Percentiles rank a stretch among this genome's conserved stretches.
These are phyloP conservation scores for Sceloporus tristichus DNA, from an alignment of 2,113 vertebrate genomes.

Conservation along the genomic window DNA sequence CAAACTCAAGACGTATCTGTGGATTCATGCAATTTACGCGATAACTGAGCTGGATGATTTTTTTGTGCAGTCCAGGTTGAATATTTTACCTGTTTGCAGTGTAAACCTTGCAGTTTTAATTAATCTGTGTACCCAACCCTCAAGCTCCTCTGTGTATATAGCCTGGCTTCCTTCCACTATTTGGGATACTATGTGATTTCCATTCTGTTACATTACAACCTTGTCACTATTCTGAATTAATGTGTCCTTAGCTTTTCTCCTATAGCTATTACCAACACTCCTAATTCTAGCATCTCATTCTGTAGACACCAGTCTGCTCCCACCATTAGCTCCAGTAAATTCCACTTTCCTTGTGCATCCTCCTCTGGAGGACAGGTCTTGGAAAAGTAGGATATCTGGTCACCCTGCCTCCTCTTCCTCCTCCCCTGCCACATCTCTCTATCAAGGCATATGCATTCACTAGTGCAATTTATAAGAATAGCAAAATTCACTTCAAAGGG, in stretches of 20 bases:
- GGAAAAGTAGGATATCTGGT: too few species aligned
- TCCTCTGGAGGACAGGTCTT: too few species aligned
- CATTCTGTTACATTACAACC: too few species aligned
- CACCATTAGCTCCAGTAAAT: not conserved
- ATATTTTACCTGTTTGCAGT: not conserved
- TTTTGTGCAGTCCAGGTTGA: not conserved
- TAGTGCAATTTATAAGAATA: not conserved
- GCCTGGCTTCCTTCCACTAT: not conserved
- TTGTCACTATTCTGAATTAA: not conserved
- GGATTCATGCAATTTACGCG: not conserved
- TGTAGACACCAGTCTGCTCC: not conserved
- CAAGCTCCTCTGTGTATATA: not conserved
- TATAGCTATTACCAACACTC: not conserved
- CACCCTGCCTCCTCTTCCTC: too few species aligned
- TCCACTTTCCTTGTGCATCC: not conserved
- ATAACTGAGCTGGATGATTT: not conserved
- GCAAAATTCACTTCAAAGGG: not conserved
- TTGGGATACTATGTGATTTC: not conserved
- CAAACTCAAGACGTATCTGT: not conserved
- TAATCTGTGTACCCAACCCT: not conserved
- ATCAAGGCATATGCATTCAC: not conserved
- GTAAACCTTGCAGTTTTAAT: slow-evolving; percentile 1
- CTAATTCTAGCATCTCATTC: not conserved
- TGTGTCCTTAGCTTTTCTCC: too few species aligned
- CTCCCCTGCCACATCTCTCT: not conserved